These are phyloP conservation scores for Drosophila teissieri DNA, from an alignment of 1,140 invertebrate species.

Conservation along the genomic window DNA sequence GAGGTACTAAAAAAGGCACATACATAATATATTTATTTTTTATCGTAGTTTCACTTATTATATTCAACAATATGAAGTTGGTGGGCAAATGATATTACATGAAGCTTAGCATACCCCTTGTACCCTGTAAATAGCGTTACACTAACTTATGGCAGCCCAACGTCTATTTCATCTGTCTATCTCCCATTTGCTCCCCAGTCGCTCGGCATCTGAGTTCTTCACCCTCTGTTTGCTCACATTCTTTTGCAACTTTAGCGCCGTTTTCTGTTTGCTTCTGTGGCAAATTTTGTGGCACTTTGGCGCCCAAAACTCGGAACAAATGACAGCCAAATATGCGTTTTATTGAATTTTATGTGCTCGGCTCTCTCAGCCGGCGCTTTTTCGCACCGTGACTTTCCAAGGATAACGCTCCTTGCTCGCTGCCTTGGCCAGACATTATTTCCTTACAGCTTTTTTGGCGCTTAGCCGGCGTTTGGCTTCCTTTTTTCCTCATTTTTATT, in stretches of 20 bases:
- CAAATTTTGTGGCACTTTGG: constrained; percentile 77
- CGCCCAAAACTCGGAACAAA: constrained; percentile 78
- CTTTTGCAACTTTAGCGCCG: constrained; percentile 65
- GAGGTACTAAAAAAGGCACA: no score
- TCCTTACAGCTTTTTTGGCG: constrained; percentile 40
- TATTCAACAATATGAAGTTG: no score
- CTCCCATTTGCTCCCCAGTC: constrained; percentile 5
- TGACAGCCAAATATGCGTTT: constrained; percentile 82
- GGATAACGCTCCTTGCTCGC: constrained; percentile 32
- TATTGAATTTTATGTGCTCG: constrained; percentile 78
- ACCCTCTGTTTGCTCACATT: constrained; percentile 37
- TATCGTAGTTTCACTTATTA: no score
- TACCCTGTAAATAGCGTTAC: constrained; percentile 25
- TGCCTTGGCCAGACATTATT: constrained; percentile 50
- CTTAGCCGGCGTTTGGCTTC: constrained; percentile 28
- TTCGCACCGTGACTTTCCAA: constrained; percentile 14
- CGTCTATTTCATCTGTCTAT: constrained; percentile 27
- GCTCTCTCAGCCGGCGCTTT: constrained; percentile 34
- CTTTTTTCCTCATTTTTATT: constrained; percentile 5
- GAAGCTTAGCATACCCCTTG: no score
- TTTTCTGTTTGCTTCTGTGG: constrained; percentile 52
- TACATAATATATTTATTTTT: no score
- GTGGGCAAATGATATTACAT: no score
- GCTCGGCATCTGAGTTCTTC: constrained; percentile 25
- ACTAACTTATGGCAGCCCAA: constrained; percentile 33